Evolutionary conservation across 2,113 vertebrate genomes (phyloP).

Genomic region (Telmatochromis bifrenatus): DNA sequence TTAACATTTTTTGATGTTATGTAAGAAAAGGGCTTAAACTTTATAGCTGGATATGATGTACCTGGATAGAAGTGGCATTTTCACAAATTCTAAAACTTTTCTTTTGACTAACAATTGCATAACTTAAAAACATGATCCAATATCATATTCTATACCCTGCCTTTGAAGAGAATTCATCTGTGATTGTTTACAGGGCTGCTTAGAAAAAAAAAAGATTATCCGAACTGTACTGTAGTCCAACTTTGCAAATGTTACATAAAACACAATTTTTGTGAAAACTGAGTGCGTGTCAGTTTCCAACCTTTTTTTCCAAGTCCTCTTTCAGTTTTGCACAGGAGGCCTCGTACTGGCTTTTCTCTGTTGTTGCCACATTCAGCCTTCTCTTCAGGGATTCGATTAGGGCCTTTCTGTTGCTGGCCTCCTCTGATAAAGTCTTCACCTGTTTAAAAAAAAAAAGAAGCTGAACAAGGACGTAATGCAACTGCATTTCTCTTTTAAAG

Average conservation of each 20-base stretch:
- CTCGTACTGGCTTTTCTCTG: conserved; percentile 80
- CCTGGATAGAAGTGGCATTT: neutral
- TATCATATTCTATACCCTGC: neutral
- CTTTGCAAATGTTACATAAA: neutral
- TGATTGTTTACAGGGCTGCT: neutral
- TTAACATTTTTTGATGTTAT: neutral
- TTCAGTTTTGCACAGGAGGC: conserved; percentile 75
- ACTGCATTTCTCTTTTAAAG: neutral
- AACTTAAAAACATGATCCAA: neutral
- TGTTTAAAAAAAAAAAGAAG: conserved; percentile 26
- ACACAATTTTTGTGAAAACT: neutral
- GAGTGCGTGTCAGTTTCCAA: conserved; percentile 13
- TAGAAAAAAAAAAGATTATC: neutral
- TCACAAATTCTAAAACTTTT: neutral
- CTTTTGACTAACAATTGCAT: neutral
- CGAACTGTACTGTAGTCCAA: neutral
- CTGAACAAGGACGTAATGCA: neutral
- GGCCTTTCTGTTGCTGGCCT: conserved; percentile 80
- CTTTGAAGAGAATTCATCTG: neutral
- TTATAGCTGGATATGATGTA: neutral
- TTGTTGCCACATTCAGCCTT: conserved; percentile 75
- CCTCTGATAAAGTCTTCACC: conserved; percentile 81
- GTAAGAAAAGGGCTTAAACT: neutral
- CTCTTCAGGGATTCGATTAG: conserved; percentile 83
- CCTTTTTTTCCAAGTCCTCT: conserved; percentile 84